A percentile compares a stretch with the other conserved stretches of the same genome.
These are phyloP conservation scores for Callithrix jacchus DNA, from an alignment of 2,113 vertebrate species.

Conservation along the genomic window DNA sequence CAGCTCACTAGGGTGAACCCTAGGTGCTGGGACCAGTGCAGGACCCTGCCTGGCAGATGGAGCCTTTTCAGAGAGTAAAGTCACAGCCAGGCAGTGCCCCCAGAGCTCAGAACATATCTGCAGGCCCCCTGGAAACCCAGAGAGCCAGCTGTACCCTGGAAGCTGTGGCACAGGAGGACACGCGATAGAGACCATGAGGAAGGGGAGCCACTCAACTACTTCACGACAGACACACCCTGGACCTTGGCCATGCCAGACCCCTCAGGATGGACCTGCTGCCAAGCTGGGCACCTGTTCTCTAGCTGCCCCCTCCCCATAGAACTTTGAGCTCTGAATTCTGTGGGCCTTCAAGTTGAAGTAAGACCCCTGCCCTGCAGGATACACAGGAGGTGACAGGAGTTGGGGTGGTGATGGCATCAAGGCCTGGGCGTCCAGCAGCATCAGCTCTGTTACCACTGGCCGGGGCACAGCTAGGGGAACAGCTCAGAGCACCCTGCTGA, in stretches of 20 bases:
- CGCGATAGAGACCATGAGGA: neutral
- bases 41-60: neutral
- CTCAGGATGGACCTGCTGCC: neutral
- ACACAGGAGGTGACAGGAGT: neutral
- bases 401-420: neutral
- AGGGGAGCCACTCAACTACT: neutral
- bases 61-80: neutral
- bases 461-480: neutral
- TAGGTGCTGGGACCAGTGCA: neutral
- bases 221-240: neutral
- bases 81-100: neutral
- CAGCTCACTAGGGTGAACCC: neutral
- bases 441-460: neutral
- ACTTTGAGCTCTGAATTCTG: conserved; percentile 1
- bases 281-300: neutral
- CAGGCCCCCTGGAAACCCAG: neutral
- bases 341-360: neutral
- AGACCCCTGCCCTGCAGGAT: neutral
- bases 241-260: neutral
- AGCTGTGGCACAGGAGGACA: neutral
- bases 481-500: neutral
- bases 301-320: neutral
- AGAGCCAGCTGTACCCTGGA: neutral
- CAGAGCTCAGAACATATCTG: too few species aligned
- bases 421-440: neutral